A percentile compares a stretch with the other conserved stretches of the same genome.
Conservation (phyloP, 2,797 vertebrate genomes). For the Nyctalus aviator region DNA sequence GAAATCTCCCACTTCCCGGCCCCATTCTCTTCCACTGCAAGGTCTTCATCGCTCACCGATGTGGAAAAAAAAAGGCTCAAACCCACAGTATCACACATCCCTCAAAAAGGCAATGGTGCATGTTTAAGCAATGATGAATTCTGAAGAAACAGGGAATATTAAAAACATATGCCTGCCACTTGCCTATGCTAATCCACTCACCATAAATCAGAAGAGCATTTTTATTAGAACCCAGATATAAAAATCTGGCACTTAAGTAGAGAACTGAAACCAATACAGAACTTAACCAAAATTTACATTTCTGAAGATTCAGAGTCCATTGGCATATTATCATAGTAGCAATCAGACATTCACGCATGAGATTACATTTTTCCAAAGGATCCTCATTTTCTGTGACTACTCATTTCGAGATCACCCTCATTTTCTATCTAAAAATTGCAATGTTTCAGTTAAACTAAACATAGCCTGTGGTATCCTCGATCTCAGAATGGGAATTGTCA, state of each 20-base stretch:
- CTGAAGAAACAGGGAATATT: conserved; percentile 50
- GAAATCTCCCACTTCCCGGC: background rate
- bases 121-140: conserved; percentile 21
- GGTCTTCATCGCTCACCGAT: background rate
- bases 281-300: background rate
- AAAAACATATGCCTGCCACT: conserved; percentile 27
- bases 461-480: background rate
- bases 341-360: background rate
- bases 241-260: background rate
- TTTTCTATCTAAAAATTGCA: background rate
- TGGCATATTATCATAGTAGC: background rate
- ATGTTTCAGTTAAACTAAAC: background rate
- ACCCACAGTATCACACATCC: background rate
- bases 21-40: background rate
- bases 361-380: conserved; percentile 29
- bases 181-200: conserved; percentile 26
- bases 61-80: background rate
- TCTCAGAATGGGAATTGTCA: background rate
- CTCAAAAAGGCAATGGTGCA: background rate
- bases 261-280: conserved; percentile 28
- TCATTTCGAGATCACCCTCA: background rate
- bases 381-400: background rate
- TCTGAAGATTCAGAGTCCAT: background rate
- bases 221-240: background rate
- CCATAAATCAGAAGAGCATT: conserved; percentile 38